Conservation (phyloP, 2,888 invertebrate species). For the Melinaea menophilus region DNA sequence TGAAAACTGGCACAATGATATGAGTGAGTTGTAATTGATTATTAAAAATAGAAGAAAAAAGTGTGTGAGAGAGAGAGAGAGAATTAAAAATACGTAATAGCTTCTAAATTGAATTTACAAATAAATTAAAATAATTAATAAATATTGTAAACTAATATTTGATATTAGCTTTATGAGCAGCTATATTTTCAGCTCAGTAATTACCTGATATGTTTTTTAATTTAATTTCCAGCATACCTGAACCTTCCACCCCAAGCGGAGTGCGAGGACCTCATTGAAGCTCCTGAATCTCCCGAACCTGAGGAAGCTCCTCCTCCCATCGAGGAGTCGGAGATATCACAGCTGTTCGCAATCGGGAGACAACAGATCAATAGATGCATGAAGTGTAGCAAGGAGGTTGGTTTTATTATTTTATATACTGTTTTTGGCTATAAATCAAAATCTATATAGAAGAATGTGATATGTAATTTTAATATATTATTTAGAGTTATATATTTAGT, state of each 20-base stretch:
- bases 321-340: slow-evolving; percentile 87
- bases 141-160: no score
- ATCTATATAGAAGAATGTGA: no score
- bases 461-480: no score
- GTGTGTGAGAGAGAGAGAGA: no score
- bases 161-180: no score
- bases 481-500: no score
- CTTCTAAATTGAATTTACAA: background rate
- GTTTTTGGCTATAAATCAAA: no score
- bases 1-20: slow-evolving; percentile 56
- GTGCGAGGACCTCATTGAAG: background rate
- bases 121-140: no score
- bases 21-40: slow-evolving; percentile 48
- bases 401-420: slow-evolving; percentile 29
- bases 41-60: slow-evolving; percentile 23
- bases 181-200: no score
- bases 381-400: slow-evolving; percentile 88
- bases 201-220: no score
- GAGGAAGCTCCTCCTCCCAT: no score
- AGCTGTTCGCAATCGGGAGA: slow-evolving; percentile 90
- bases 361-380: slow-evolving; percentile 89
- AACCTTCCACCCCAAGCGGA: background rate
- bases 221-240: background rate
- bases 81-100: no score
- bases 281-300: background rate